Evolutionary conservation across 2,797 vertebrate species (phyloP).

Genomic region (Champsocephalus gunnari): DNA sequence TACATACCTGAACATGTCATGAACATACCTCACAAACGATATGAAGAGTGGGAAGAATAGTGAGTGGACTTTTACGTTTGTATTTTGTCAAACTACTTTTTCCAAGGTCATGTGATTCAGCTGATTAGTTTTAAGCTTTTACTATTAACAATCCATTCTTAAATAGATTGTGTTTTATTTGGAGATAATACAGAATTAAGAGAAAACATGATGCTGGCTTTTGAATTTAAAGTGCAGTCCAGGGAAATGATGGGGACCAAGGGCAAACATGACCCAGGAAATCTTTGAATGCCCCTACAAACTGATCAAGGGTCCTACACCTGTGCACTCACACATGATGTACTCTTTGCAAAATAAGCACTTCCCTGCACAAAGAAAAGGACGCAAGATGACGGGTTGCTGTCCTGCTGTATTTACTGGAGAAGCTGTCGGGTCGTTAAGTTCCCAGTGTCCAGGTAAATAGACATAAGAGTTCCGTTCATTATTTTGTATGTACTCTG

Average conservation of each 20-base stretch:
- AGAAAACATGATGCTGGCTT: background rate
- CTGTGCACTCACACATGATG: background rate
- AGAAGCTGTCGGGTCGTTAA: background rate
- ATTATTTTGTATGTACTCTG: slow-evolving; percentile 20
- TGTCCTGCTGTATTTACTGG: slow-evolving; percentile 14
- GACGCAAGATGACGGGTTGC: background rate
- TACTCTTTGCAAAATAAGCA: background rate
- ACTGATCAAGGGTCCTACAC: too few species aligned
- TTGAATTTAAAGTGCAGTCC: background rate
- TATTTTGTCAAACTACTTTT: background rate
- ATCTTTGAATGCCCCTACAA: too few species aligned
- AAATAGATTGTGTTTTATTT: background rate
- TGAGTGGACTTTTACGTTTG: background rate
- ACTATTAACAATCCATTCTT: background rate
- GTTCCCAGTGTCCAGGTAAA: slow-evolving; percentile 13
- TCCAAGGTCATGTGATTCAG: background rate
- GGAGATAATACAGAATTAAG: background rate
- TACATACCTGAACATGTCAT: background rate
- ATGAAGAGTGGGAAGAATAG: background rate
- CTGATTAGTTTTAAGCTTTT: background rate
- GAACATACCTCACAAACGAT: background rate
- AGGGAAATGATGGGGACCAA: too few species aligned
- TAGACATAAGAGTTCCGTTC: slow-evolving; percentile 8
- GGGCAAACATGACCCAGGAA: too few species aligned
- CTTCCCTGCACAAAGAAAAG: background rate